Evolutionary conservation across 2,888 invertebrate genomes (phyloP), one percentile per base, ranked within the genome.

Genomic region (Thysanoteuthis rhombus): DNA sequence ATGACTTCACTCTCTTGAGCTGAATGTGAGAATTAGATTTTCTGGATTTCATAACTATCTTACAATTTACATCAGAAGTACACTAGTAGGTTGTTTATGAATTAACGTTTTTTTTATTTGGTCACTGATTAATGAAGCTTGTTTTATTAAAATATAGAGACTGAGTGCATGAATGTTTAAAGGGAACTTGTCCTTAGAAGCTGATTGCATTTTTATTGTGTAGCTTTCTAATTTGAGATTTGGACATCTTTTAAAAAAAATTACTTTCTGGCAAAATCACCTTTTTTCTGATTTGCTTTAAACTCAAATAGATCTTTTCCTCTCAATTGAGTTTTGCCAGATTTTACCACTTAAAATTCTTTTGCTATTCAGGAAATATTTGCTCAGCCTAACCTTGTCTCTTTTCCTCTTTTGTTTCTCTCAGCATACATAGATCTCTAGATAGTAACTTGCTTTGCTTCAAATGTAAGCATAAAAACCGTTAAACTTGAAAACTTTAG

Each of bases 321-420:
- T 58, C 28, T 4, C n/a, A 75, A n/a, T 75, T 75, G 36, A 75
- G 75, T 75, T 75, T 75, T 75, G 19, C 75, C 75, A 75, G 75
- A 75, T 75, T 75, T 75, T 75, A n/a, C 75, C 75, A 75, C 75
- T 75, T 75, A n/a, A 75, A 75, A 75, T 75, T 75, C 75, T 75
- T 75, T 75, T 75, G 75, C 75, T 75, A 36, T 75, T 75, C 75
- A 75, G 75, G 75, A 75, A 75, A 75, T 75, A 75, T 75, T 75
- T 75, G 75, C 75, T 75, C n/a, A 36, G n/a, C 75, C n/a, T n/a
- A 12, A 75, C 75, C 75, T n/a, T 75, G 52, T n/a, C n/a, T n/a
- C 36, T 75, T n/a, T 75, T 75, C n/a, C 75, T 75, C 75, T n/a
- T 28, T 58, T n/a, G 12, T n/a, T 75, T 75, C n/a, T 75, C 25